phyloP scores from a whole-genome alignment of 64 coral and sea anemone genomes.

The Cladopsammia gracilis region DNA sequence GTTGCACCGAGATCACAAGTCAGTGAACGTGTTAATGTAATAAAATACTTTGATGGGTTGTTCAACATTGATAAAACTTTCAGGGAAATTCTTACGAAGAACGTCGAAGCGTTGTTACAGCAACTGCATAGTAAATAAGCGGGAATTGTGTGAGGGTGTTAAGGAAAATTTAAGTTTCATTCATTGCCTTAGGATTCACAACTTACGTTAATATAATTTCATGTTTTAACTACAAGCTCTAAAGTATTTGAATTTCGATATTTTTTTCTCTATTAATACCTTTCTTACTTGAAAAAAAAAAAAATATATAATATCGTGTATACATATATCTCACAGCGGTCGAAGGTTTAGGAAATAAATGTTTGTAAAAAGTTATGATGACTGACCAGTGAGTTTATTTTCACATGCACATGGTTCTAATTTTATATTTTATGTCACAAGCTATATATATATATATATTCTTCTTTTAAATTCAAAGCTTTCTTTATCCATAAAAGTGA shows the following conservation, averaged over 20 bases:
- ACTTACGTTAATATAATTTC: not conserved
- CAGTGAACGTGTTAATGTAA: not conserved
- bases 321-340: no score
- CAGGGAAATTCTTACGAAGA: slow-evolving; percentile 47
- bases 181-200: not conserved
- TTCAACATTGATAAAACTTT: not conserved
- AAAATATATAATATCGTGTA: no score
- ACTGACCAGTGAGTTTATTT: not conserved
- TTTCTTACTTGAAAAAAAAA: no score
- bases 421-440: not conserved
- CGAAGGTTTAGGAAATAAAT: no score
- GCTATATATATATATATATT: no score
- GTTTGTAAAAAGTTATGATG: no score
- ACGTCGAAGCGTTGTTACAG: slow-evolving; percentile 42
- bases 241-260: no score
- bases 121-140: slow-evolving; percentile 50
- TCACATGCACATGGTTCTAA: not conserved
- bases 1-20: not conserved
- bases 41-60: not conserved
- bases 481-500: no score
- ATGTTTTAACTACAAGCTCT: not conserved
- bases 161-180: slow-evolving; percentile 8
- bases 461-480: no score
- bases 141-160: slow-evolving; percentile 13
- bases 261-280: no score